These are phyloP conservation scores for Labeo calbasu DNA, from an alignment of 2,797 vertebrate genomes.

Conservation along the genomic window DNA sequence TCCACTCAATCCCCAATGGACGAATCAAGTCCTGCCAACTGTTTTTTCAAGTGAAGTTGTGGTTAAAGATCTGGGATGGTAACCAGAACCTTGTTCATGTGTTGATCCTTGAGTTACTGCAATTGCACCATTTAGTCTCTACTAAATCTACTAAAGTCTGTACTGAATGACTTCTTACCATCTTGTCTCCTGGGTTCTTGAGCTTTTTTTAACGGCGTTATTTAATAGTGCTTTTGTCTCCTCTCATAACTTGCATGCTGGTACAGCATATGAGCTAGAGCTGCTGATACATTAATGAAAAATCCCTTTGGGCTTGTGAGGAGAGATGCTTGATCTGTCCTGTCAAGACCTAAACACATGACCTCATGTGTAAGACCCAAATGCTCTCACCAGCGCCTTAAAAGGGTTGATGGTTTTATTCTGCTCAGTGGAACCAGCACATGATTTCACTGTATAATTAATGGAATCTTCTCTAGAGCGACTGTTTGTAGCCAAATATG, in stretches of 20 bases:
- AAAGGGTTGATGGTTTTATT: constrained; percentile 5
- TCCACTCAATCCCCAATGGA: background rate
- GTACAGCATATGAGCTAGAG: constrained; percentile 5
- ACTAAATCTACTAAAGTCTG: background rate
- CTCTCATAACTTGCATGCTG: background rate
- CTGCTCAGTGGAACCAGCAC: background rate
- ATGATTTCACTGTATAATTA: constrained; percentile 5
- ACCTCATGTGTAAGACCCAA: constrained; percentile 8
- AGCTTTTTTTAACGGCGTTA: background rate
- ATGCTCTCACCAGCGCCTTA: constrained; percentile 4
- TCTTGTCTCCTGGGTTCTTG: background rate
- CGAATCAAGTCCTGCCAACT: background rate
- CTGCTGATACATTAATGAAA: constrained; percentile 30
- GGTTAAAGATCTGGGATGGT: background rate
- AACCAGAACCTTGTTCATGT: background rate
- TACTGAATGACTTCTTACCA: background rate
- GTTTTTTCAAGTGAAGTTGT: background rate
- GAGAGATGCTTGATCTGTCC: background rate
- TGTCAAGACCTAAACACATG: constrained; percentile 20
- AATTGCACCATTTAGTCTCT: background rate
- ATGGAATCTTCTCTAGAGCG: constrained; percentile 21
- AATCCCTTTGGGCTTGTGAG: background rate
- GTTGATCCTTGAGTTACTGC: background rate
- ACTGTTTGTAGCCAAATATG: background rate
- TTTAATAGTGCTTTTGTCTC: background rate